Evolutionary conservation across 2,797 vertebrate species (phyloP).

Genomic region (Sebastes minor): DNA sequence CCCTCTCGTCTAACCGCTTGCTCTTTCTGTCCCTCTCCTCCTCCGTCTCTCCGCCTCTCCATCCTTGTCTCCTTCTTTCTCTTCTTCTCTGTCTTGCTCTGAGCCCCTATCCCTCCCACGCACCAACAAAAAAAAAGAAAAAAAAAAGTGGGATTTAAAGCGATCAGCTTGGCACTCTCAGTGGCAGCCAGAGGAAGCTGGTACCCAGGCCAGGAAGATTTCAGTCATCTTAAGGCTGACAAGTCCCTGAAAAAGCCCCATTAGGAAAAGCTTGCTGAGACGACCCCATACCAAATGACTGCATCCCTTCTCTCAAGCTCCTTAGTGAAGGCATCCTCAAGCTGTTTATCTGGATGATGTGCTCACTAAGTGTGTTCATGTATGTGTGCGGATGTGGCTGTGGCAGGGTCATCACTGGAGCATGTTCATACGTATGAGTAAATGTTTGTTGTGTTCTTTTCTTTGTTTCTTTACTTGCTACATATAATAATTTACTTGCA

Average conservation of each 20-base stretch:
- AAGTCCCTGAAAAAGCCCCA: conserved; percentile 80
- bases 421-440: conserved; percentile 6
- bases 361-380: conserved; percentile 55
- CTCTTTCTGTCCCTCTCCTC: conserved; percentile 63
- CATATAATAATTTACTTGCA: background rate
- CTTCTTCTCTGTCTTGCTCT: conserved; percentile 46
- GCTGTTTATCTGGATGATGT: conserved; percentile 77
- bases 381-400: conserved; percentile 39
- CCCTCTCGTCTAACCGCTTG: conserved; percentile 65
- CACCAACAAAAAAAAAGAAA: conserved; percentile 11
- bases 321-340: conserved; percentile 71
- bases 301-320: conserved; percentile 75
- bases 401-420: conserved; percentile 22
- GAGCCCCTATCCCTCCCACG: conserved; percentile 56
- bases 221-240: conserved; percentile 83
- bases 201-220: conserved; percentile 76
- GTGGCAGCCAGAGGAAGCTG: conserved; percentile 71
- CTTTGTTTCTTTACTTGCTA: background rate
- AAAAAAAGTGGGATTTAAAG: conserved; percentile 70
- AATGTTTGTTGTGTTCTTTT: conserved; percentile 16
- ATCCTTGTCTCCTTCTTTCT: conserved; percentile 67
- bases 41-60: conserved; percentile 58
- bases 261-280: conserved; percentile 81
- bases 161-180: conserved; percentile 70
- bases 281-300: conserved; percentile 75